Conservation (phyloP, 2,888 invertebrate genomes). For the Proisotoma minuta region DNA sequence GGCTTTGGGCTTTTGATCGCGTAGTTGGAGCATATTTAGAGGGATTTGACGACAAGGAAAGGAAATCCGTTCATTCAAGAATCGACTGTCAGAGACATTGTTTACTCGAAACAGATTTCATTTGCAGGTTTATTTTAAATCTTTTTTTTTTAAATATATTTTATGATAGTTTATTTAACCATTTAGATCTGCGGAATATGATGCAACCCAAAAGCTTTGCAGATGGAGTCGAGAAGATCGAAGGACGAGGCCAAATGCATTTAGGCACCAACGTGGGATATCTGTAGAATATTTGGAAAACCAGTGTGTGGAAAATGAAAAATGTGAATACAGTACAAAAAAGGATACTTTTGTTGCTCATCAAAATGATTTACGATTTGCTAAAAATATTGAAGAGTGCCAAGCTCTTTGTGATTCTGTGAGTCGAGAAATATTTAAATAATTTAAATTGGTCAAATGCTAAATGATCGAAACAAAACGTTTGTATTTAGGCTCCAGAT, state of each 20-base stretch:
- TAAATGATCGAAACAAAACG: background rate
- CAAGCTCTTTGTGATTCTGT: slow-evolving; percentile 52
- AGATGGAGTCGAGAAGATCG: slow-evolving; percentile 55
- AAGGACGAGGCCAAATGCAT: slow-evolving; percentile 55
- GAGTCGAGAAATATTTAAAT: too few species aligned
- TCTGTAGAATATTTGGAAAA: slow-evolving; percentile 56
- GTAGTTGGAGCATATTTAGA: slow-evolving; percentile 53
- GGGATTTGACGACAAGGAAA: slow-evolving; percentile 52
- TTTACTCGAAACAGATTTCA: slow-evolving; percentile 54
- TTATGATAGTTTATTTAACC: background rate
- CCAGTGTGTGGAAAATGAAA: slow-evolving; percentile 55
- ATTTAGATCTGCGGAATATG: slow-evolving; percentile 55
- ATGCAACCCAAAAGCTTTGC: slow-evolving; percentile 53
- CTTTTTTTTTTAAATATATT: background rate
- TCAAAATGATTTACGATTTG: slow-evolving; percentile 53
- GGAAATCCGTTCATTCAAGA: slow-evolving; percentile 50
- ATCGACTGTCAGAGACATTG: slow-evolving; percentile 55
- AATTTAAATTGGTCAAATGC: too few species aligned
- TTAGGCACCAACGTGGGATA: slow-evolving; percentile 51
- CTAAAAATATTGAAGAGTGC: slow-evolving; percentile 51
- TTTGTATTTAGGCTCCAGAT: slow-evolving; percentile 48
- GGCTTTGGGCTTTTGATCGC: slow-evolving; percentile 56
- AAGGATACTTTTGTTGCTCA: slow-evolving; percentile 51
- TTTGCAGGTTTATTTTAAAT: slow-evolving; percentile 51
- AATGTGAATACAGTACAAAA: slow-evolving; percentile 51